Percentiles rank a stretch among this genome's conserved stretches.
Evolutionary conservation across 1,140 invertebrate genomes (phyloP).

Genomic region (Caerostris extrusa): DNA sequence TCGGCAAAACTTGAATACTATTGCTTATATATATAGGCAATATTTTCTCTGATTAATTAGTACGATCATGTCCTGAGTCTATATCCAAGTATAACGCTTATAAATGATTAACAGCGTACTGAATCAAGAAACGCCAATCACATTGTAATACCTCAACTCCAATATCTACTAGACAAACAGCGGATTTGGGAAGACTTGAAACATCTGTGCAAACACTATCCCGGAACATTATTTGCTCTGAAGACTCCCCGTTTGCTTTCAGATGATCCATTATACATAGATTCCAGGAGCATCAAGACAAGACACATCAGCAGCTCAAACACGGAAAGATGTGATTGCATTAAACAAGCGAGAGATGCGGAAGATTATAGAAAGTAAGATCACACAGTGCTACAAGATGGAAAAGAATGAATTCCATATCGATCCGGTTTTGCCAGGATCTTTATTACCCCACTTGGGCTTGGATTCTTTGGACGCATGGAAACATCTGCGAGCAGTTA

Average conservation of each 20-base stretch:
- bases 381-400: neutral
- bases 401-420: conserved; percentile 48
- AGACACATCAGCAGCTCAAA: conserved; percentile 33
- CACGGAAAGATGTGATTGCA: conserved; percentile 15
- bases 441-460: conserved; percentile 52
- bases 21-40: no score
- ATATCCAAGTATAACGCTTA: no score
- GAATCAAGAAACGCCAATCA: neutral
- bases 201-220: conserved; percentile 21
- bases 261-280: conserved; percentile 32
- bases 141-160: conserved; percentile 10
- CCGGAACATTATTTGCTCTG: conserved; percentile 9
- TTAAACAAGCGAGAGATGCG: neutral
- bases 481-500: conserved; percentile 63
- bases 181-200: conserved; percentile 17
- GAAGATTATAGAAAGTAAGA: conserved; percentile 45
- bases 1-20: no score
- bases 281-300: neutral
- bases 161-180: neutral
- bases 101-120: neutral
- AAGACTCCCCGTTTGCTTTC: neutral
- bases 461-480: conserved; percentile 28
- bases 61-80: no score
- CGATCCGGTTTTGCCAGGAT: conserved; percentile 18
- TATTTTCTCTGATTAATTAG: no score